Conservation (phyloP, 2,797 vertebrate genomes). For the Dallia pectoralis region DNA sequence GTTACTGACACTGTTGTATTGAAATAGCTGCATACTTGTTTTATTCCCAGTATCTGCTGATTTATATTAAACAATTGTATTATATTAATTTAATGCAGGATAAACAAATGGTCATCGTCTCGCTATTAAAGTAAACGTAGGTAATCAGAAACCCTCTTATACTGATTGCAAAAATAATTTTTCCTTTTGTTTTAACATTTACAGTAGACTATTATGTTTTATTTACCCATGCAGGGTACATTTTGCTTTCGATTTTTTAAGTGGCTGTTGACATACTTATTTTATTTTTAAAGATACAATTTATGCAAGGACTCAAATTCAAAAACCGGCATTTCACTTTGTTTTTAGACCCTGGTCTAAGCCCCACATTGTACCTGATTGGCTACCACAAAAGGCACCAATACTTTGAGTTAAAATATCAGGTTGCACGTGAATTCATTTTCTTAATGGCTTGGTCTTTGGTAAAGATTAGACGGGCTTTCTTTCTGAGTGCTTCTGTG, state of each 20-base stretch:
- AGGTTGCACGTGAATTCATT: slow-evolving; percentile 53
- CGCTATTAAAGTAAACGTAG: no score
- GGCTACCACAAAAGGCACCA: slow-evolving; percentile 18
- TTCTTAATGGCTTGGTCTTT: slow-evolving; percentile 49
- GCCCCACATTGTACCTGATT: background rate
- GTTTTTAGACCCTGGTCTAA: slow-evolving; percentile 6
- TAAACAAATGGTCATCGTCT: no score
- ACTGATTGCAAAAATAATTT: no score
- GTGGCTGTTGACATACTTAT: no score
- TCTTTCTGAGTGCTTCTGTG: slow-evolving; percentile 33
- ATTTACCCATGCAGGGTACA: no score
- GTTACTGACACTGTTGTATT: background rate
- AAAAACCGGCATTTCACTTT: background rate
- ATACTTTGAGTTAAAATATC: slow-evolving; percentile 38
- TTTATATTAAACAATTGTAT: background rate
- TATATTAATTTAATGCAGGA: background rate
- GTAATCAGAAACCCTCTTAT: no score
- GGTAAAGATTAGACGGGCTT: slow-evolving; percentile 45
- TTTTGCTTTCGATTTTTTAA: no score
- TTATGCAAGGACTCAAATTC: no score
- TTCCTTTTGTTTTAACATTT: no score
- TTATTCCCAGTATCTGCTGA: background rate
- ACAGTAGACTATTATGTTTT: no score
- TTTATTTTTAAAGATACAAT: no score
- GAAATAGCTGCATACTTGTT: background rate